Evolutionary conservation across 2,113 vertebrate species (phyloP).

Genomic region (Sclerurus mexicanus): DNA sequence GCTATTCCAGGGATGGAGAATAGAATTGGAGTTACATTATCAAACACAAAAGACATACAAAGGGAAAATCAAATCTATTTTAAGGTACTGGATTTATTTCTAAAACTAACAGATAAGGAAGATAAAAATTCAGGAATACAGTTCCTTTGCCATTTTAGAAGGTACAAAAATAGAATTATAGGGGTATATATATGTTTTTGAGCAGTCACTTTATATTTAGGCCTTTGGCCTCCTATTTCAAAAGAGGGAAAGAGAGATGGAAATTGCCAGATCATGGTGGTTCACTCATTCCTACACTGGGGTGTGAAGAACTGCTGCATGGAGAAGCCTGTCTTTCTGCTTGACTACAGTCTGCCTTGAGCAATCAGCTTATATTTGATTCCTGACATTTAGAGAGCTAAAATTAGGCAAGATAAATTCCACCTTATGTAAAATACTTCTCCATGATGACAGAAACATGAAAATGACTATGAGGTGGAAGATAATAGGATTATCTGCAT

Average conservation of each 20-base stretch:
- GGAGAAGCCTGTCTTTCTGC: background rate
- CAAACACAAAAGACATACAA: background rate
- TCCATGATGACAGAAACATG: background rate
- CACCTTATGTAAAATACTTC: background rate
- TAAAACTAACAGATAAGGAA: background rate
- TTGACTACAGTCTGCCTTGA: background rate
- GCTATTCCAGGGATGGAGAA: background rate
- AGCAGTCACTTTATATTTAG: background rate
- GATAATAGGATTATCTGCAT: background rate
- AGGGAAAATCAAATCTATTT: background rate
- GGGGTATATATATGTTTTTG: background rate
- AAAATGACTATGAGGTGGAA: background rate
- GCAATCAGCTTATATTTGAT: background rate
- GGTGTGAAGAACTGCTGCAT: background rate
- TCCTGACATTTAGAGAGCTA: constrained; percentile 24
- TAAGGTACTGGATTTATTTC: background rate
- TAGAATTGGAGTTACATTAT: background rate
- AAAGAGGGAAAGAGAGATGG: background rate
- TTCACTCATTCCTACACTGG: background rate
- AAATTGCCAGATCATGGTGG: background rate
- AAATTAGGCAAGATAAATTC: constrained; percentile 51
- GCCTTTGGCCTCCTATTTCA: background rate
- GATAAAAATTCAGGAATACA: background rate
- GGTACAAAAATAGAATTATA: background rate
- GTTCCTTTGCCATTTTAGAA: background rate